Base-by-base conservation (phyloP, 2,888 invertebrate genomes). In the Lepidocyrtinus sp. region DNA sequence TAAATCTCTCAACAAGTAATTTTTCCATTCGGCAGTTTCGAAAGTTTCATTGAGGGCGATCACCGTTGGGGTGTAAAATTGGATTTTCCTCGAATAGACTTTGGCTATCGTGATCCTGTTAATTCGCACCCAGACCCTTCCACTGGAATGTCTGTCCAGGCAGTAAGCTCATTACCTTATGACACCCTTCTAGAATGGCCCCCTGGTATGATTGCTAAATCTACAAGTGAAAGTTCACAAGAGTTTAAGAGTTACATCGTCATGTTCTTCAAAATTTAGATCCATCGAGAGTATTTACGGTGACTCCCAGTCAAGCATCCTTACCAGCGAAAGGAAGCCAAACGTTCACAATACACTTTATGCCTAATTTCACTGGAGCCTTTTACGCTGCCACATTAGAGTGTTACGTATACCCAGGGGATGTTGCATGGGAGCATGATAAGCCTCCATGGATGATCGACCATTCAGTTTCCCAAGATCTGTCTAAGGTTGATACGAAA, bases 381-480 rank as follows among this genome's bases (percentile, higher is more conserved):
- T 85, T 85, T 74, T 84, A 76, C 19, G 45, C 68, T 26, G 84
- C 82, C 2, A 72, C 76, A 24, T 55, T 85, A 26, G 85, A 85
- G 74, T 83, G 81, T 19, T 85, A 81, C 55, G 70, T 84, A 0
- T 82, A 84, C 63, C 85, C 85, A 3, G 65, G 64, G 0, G 72
- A 64, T 0, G 75, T 68, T 17, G 79, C 77, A 55, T 84, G 82
- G 45, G 22, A 67, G 1, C 68, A 75, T n/a, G 46, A 3, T 0
- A 84, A 84, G 3, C 83, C 85, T 24, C 85, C 85, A 12, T 85
- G 85, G 85, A 69, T 73, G 1, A 68, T n/a, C n/a, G n/a, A n/a
- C n/a, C n/a, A n/a, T n/a, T n/a, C n/a, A n/a, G n/a, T n/a, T n/a
- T n/a, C n/a, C n/a, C n/a, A n/a, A n/a, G n/a, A n/a, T n/a, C n/a